phyloP scores from a whole-genome alignment of 1,140 invertebrate genomes.

The Drosophila bipectinata region DNA sequence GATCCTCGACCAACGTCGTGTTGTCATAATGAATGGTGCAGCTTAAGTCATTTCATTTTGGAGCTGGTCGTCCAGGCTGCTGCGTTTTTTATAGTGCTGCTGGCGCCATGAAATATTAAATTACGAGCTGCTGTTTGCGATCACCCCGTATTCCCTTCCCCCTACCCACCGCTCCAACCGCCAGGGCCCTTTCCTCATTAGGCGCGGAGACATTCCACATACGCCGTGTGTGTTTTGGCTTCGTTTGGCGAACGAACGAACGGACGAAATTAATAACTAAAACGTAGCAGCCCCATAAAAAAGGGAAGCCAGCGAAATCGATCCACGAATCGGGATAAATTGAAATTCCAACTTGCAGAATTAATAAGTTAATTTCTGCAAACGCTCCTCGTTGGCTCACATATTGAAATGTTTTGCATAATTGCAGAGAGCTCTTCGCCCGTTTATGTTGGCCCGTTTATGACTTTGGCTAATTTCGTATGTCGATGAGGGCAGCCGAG shows the following conservation, averaged over 20 bases:
- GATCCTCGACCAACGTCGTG: conserved; percentile 65
- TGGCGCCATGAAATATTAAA: conserved; percentile 84
- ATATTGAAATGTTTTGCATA: conserved; percentile 55
- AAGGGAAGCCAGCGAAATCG: conserved; percentile 31
- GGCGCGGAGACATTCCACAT: conserved; percentile 63
- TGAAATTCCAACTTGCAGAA: conserved; percentile 65
- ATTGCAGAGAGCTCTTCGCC: conserved; percentile 54
- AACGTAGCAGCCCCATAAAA: conserved; percentile 68
- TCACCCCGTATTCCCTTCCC: conserved; percentile 18
- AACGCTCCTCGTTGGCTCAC: conserved; percentile 44
- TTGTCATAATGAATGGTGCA: conserved; percentile 84
- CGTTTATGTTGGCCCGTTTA: conserved; percentile 63
- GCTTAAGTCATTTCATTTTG: conserved; percentile 83
- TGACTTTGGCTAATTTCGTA: conserved; percentile 58
- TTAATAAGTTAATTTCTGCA: conserved; percentile 77
- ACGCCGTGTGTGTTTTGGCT: conserved; percentile 57
- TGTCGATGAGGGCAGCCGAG: conserved; percentile 12
- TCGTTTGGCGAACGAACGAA: conserved; percentile 17
- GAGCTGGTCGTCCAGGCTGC: conserved; percentile 44
- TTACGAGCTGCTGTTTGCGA: conserved; percentile 78
- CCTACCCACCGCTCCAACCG: neutral
- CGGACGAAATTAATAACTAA: conserved; percentile 66
- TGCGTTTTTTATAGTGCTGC: conserved; percentile 80
- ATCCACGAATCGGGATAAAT: conserved; percentile 54
- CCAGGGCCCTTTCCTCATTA: conserved; percentile 34